These are phyloP conservation scores for Andrena camellia DNA, from an alignment of 2,888 invertebrate species.

Conservation along the genomic window DNA sequence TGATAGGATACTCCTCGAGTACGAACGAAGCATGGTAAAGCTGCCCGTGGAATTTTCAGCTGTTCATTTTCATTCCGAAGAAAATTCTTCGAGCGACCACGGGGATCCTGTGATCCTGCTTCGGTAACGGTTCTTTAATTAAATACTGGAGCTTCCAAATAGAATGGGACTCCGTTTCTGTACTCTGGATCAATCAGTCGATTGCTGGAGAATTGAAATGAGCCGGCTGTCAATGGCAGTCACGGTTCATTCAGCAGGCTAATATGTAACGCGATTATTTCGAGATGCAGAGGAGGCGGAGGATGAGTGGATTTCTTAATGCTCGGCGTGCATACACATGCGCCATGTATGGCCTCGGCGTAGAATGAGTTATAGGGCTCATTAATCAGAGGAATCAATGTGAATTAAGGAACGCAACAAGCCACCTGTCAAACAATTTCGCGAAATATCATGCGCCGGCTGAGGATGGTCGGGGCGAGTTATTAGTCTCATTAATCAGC, in stretches of 20 bases:
- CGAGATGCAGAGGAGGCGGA: conserved; percentile 28
- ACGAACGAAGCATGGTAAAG: not conserved
- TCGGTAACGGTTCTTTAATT: not conserved
- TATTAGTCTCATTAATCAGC: conserved; percentile 68
- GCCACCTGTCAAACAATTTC: conserved; percentile 61
- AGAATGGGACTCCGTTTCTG: not conserved
- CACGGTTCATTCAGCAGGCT: conserved; percentile 32
- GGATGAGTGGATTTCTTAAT: conserved; percentile 45
- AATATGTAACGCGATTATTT: conserved; percentile 39
- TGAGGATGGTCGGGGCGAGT: conserved; percentile 48
- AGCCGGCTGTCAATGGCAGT: conserved; percentile 47
- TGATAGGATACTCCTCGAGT: not conserved
- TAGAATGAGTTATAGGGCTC: conserved; percentile 49
- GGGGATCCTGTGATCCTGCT: not conserved
- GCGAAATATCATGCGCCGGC: conserved; percentile 44
- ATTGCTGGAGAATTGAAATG: conserved; percentile 19
- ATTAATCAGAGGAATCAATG: conserved; percentile 64
- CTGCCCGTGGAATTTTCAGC: not conserved
- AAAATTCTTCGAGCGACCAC: not conserved
- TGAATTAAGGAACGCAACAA: conserved; percentile 65
- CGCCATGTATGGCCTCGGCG: not conserved
- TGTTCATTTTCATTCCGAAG: not conserved
- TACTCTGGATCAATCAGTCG: conserved; percentile 15
- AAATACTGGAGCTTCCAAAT: not conserved
- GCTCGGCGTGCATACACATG: not conserved